Evolutionary conservation across 2,888 invertebrate species (phyloP), one percentile per base, ranked within the genome.

Genomic region (Anarsia innoxiella): DNA sequence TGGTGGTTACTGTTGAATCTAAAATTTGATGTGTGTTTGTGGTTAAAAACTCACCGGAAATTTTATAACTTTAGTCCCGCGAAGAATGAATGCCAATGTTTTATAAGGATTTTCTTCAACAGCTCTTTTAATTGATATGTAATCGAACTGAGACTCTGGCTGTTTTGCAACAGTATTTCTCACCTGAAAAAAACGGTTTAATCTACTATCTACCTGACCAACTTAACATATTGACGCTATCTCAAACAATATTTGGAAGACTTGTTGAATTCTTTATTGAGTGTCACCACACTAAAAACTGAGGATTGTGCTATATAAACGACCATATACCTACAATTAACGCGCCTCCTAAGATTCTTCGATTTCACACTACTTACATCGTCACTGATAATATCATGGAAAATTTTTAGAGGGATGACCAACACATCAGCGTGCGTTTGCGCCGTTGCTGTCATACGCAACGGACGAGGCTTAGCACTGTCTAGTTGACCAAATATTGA

Each of bases 21-120:
- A n/a, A n/a, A n/a, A n/a, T n/a, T n/a, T n/a, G n/a, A n/a, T n/a
- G n/a, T n/a, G n/a, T n/a, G n/a, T n/a, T n/a, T n/a, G n/a, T n/a
- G n/a, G n/a, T n/a, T n/a, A n/a, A n/a, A 16, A 35, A 49, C 56
- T 55, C 39, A 63, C 62, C 2, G 62, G 62, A 2, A 59, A 16
- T 38, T 56, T 45, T n/a, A 61, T 50, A 8, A 45, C 28, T 32
- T 59, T 60, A 2, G 36, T 41, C 5, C 50, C 53, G 8, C 55
- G 50, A 0, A 60, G 49, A n/a, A 63, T 39, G 35, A 53, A 63
- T 27, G 33, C 41, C 1, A 61, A 39, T 1, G 57, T 54, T 30
- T 59, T 59, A 19, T 53, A 55, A 0, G 61, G 57, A 39, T 54
- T 51, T 25, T 63, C 63, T 5, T 26, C 12, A 2, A 55, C 29